These are phyloP conservation scores for Lordiphosa collinella DNA, from an alignment of 1,140 invertebrate species.

Conservation along the genomic window DNA sequence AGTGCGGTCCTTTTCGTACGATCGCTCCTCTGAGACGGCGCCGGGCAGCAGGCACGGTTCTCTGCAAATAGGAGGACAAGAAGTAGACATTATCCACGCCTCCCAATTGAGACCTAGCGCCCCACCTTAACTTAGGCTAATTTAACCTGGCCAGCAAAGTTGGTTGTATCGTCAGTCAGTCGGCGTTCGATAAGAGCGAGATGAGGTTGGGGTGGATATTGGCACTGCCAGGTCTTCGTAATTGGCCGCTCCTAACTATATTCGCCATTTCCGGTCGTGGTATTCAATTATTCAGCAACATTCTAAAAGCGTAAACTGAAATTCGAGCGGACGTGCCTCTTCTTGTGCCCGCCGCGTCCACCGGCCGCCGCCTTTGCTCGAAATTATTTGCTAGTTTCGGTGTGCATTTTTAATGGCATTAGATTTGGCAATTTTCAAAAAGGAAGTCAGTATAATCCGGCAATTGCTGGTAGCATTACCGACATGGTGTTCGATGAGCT, in stretches of 20 bases:
- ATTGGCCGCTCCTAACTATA: slow-evolving; percentile 15
- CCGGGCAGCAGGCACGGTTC: slow-evolving; percentile 15
- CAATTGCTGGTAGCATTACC: neutral
- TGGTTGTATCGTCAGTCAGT: too few relatives aligned
- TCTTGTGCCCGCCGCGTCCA: too few relatives aligned
- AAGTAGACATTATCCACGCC: neutral
- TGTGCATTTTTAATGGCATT: slow-evolving; percentile 29
- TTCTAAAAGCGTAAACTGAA: slow-evolving; percentile 19
- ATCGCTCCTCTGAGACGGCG: slow-evolving; percentile 2
- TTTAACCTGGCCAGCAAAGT: too few relatives aligned
- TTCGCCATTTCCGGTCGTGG: slow-evolving; percentile 23
- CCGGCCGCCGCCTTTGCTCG: neutral
- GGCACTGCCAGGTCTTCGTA: slow-evolving; percentile 2
- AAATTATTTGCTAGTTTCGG: slow-evolving; percentile 18
- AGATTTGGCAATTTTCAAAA: slow-evolving; percentile 22
- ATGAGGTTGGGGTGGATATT: slow-evolving; percentile 5
- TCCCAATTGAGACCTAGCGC: neutral
- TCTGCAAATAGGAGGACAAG: slow-evolving; percentile 16
- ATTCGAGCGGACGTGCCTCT: slow-evolving; percentile 9
- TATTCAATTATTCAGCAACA: slow-evolving; percentile 31
- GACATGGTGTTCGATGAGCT: neutral
- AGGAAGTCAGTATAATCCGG: slow-evolving; percentile 15
- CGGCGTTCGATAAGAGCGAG: neutral
- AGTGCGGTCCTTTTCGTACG: slow-evolving; percentile 30
- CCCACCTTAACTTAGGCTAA: too few relatives aligned